phyloP scores from a whole-genome alignment of 2,888 invertebrate species.

The Chymomyza procnemis region DNA sequence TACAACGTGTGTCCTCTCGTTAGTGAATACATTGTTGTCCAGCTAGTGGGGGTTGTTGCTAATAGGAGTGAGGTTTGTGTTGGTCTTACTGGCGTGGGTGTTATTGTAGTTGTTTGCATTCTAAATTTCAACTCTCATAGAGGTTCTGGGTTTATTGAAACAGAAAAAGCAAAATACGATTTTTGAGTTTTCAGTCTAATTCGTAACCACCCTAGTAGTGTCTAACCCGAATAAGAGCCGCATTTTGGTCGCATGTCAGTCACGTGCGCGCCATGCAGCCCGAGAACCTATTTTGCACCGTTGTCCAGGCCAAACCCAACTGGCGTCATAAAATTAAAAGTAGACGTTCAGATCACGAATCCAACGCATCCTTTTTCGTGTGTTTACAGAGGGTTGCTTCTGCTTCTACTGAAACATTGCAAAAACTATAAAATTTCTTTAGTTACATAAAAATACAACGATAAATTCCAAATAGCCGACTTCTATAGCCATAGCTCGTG shows the following conservation, averaged over 20 bases:
- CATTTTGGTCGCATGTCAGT: conserved; percentile 35
- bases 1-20: conserved; percentile 9
- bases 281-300: conserved; percentile 9
- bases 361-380: background rate
- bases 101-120: background rate
- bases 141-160: no score
- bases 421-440: conserved; percentile 55
- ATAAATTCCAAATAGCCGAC: conserved; percentile 33
- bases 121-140: background rate
- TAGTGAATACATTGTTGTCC: background rate
- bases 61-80: background rate
- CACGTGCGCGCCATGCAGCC: conserved; percentile 28
- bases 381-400: conserved; percentile 31
- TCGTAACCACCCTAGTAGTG: background rate
- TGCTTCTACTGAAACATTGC: conserved; percentile 15
- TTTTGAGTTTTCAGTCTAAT: no score
- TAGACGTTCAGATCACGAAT: conserved; percentile 9
- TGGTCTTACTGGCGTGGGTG: background rate
- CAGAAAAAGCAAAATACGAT: no score
- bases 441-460: conserved; percentile 33
- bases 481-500: conserved; percentile 50
- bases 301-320: background rate
- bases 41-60: background rate
- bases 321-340: background rate
- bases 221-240: background rate